Conservation (phyloP, 1,140 invertebrate genomes). For the Drosophila nikananu region DNA sequence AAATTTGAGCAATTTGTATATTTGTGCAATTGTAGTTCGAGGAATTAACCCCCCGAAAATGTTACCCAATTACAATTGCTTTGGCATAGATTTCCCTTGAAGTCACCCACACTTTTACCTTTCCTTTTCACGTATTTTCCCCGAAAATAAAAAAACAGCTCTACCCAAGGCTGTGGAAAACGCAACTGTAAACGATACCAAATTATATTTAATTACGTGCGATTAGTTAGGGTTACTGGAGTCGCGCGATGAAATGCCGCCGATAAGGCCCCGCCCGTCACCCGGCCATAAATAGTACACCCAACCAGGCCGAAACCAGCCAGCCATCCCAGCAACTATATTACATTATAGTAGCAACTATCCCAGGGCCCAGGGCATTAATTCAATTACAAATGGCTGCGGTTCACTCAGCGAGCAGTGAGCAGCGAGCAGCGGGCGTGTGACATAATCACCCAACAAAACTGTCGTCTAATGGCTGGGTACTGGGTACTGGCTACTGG, state of each 20-base stretch:
- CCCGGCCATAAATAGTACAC: constrained; percentile 62
- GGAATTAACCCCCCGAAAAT: constrained; percentile 15
- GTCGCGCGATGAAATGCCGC: constrained; percentile 77
- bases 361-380: constrained; percentile 62
- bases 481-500: constrained; percentile 20
- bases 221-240: constrained; percentile 85
- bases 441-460: constrained; percentile 74
- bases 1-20: background rate
- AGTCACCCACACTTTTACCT: background rate
- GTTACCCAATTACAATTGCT: constrained; percentile 33
- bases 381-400: constrained; percentile 83
- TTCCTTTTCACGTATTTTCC: background rate
- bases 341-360: constrained; percentile 5
- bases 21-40: constrained; percentile 7
- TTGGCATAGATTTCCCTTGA: constrained; percentile 38
- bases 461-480: constrained; percentile 22
- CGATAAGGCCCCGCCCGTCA: constrained; percentile 74
- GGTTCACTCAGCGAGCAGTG: constrained; percentile 39
- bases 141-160: background rate
- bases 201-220: constrained; percentile 85
- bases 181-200: constrained; percentile 83
- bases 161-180: constrained; percentile 41
- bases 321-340: constrained; percentile 13
- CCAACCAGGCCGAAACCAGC: constrained; percentile 15
- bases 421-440: constrained; percentile 53